Evolutionary conservation across 2,113 vertebrate genomes (phyloP).

Genomic region (Melanostigma gelatinosum): DNA sequence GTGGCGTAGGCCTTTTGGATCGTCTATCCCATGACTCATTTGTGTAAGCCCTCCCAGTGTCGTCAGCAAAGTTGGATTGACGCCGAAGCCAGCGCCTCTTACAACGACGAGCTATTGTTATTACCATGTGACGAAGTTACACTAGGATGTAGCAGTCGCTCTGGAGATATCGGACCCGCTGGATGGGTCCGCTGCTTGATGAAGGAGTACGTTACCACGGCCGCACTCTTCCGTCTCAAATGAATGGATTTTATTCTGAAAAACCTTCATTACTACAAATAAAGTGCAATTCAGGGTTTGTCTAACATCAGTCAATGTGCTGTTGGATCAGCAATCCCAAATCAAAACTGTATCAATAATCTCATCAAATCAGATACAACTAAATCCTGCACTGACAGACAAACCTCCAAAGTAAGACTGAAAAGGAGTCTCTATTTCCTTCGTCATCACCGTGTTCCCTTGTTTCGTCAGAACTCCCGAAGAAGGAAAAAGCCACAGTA

Average conservation of each 20-base stretch:
- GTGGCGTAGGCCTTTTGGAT: constrained; percentile 21
- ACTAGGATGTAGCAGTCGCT: background rate
- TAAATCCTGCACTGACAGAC: background rate
- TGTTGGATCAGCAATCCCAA: background rate
- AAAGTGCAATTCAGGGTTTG: background rate
- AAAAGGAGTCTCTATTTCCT: constrained; percentile 9
- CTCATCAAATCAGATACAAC: background rate
- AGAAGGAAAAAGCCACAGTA: constrained; percentile 24
- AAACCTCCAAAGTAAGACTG: background rate
- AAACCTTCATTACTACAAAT: background rate
- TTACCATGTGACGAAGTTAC: constrained; percentile 16
- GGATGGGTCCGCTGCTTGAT: constrained; percentile 34
- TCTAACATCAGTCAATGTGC: background rate
- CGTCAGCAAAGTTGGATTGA: constrained; percentile 23
- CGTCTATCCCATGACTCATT: background rate
- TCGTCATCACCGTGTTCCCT: background rate
- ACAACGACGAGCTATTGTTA: constrained; percentile 14
- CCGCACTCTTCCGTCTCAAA: constrained; percentile 46
- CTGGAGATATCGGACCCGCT: constrained; percentile 7
- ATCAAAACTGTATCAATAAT: background rate
- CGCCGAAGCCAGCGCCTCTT: background rate
- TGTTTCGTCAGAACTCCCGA: constrained; percentile 29
- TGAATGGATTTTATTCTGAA: constrained; percentile 20
- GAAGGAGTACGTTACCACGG: constrained; percentile 38
- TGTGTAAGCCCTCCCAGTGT: background rate